phyloP scores from a whole-genome alignment of 2,888 invertebrate species.

The Callyntrura guangdongensis region DNA sequence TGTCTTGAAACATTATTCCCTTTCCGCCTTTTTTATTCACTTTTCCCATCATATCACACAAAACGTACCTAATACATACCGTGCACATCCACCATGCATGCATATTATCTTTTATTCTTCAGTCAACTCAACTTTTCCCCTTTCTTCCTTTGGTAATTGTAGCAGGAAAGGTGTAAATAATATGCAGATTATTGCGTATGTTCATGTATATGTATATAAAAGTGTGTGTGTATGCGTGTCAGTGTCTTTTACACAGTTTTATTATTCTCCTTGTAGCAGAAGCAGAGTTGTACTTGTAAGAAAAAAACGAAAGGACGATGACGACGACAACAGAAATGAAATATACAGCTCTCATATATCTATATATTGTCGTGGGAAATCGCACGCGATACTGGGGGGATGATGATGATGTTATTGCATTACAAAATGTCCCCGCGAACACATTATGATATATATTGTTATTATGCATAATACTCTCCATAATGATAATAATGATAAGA shows the following conservation, averaged over 20 bases:
- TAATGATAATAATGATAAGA: slow-evolving; percentile 36
- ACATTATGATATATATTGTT: slow-evolving; percentile 31
- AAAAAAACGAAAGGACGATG: neutral
- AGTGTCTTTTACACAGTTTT: slow-evolving; percentile 32
- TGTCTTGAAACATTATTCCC: neutral
- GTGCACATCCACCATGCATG: neutral
- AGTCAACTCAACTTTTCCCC: slow-evolving; percentile 7
- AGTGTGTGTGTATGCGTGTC: slow-evolving; percentile 4
- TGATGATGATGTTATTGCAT: slow-evolving; percentile 30
- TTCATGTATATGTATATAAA: neutral
- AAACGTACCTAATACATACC: neutral
- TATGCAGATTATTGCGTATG: neutral
- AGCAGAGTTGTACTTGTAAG: slow-evolving; percentile 4
- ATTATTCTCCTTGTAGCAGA: neutral
- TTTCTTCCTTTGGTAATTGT: neutral
- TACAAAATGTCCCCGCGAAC: neutral
- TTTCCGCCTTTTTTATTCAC: slow-evolving; percentile 9
- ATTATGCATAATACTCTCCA: slow-evolving; percentile 40
- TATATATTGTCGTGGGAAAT: slow-evolving; percentile 46
- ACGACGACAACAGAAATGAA: slow-evolving; percentile 20
- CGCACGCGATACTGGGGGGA: slow-evolving; percentile 28
- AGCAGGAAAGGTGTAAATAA: slow-evolving; percentile 33
- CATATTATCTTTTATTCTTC: neutral
- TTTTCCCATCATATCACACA: slow-evolving; percentile 13
- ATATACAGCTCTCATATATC: slow-evolving; percentile 30